A percentile compares a stretch with the other conserved stretches of the same genome.
phyloP scores from a whole-genome alignment of 2,888 invertebrate genomes.

The Thymelicus lineola region DNA sequence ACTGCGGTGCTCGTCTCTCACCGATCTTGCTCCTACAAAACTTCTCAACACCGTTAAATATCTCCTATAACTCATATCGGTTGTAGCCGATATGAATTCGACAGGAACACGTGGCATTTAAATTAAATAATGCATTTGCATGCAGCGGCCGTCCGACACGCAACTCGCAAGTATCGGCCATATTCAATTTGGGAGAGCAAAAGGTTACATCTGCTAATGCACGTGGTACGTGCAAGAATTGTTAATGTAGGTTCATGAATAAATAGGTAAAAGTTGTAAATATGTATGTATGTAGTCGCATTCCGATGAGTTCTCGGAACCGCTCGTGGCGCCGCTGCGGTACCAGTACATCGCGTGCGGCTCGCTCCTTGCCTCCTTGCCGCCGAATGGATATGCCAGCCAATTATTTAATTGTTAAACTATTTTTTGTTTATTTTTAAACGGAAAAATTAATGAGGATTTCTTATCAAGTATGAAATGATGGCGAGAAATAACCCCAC shows the following conservation, averaged over 20 bases:
- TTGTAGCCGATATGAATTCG: background rate
- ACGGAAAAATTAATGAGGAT: background rate
- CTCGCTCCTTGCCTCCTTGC: slow-evolving; percentile 43
- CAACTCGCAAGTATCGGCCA: slow-evolving; percentile 36
- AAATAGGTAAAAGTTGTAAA: slow-evolving; percentile 83
- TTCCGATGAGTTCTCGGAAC: slow-evolving; percentile 77
- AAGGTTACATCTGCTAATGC: slow-evolving; percentile 60
- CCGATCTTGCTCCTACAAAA: slow-evolving; percentile 14
- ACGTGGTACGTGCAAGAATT: slow-evolving; percentile 70
- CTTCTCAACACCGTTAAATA: slow-evolving; percentile 4
- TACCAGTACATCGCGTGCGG: slow-evolving; percentile 41
- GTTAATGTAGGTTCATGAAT: slow-evolving; percentile 65
- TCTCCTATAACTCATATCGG: background rate
- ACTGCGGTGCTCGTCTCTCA: slow-evolving; percentile 47
- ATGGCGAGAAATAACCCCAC: background rate
- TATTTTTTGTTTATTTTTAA: slow-evolving; percentile 4
- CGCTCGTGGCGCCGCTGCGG: slow-evolving; percentile 66
- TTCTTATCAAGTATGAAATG: background rate
- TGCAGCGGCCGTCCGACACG: background rate
- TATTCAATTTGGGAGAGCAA: slow-evolving; percentile 57
- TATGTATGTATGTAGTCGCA: no score
- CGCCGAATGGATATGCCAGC: slow-evolving; percentile 35
- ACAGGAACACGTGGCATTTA: background rate
- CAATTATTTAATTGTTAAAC: background rate
- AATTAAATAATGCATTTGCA: slow-evolving; percentile 12